Evolutionary conservation across 2,113 vertebrate species (phyloP), one percentile per base, ranked within the genome.

Genomic region (Apodemus sylvaticus): DNA sequence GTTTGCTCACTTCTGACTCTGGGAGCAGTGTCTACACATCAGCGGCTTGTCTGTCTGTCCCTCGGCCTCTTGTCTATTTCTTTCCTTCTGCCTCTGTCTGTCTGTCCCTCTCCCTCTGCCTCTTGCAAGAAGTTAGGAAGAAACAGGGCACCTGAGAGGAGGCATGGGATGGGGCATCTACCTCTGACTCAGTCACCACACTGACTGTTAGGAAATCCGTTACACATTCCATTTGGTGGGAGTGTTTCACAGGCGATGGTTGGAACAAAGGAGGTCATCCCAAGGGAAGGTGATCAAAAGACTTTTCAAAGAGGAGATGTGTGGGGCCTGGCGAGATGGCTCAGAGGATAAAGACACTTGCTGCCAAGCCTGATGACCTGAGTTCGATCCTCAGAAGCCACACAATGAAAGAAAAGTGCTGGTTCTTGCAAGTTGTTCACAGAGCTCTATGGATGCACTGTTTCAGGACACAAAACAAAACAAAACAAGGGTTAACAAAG

Each of bases 111-210:
- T 29, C 14, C 36, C 73, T 55, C 7, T 0, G 83, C 12, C 24
- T 36, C 19, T 6, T 0, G 12, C 5, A 45, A 87, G 62, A 68
- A 64, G 22, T n/a, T 17, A n/a, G 89, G 58, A 87, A 55, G n/a
- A 73, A 73, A 22, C 0, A 51, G 20, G 48, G 36, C 42, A 39
- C 17, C 71, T 26, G 64, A 48, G 11, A 29, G 24, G 53, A 19
- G 13, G 24, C 10, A 0, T 2, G n/a, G 0, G 22, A 4, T 34
- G 64, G 22, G 22, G 9, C 10, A 22, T 22, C 62, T 22, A 48
- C 17, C 0, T 9, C 58, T 48, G 83, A 66, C 24, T n/a, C 36
- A 7, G 82, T 53, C 45, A 34, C 1, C 0, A 1, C 1, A 0
- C 7, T 19, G 93, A 24, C 87, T 29, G n/a, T 89, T 73, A 81